Evolutionary conservation across 2,113 vertebrate species (phyloP).

Genomic region (Dromaius novaehollandiae): DNA sequence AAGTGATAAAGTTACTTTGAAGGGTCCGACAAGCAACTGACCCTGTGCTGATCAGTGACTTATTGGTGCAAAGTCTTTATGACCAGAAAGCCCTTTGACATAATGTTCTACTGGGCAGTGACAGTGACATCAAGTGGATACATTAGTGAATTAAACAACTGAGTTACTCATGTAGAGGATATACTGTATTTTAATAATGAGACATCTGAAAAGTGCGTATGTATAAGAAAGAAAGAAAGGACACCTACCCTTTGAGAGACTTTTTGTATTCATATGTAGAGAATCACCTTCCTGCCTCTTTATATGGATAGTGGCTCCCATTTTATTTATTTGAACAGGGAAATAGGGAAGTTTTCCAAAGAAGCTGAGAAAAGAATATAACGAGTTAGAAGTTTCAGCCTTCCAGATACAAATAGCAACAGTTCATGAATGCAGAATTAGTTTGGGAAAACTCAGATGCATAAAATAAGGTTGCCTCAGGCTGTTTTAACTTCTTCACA

Average conservation of each 20-base stretch:
- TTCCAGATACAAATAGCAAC: conserved; percentile 29
- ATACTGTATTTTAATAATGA: conserved; percentile 24
- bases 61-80: background rate
- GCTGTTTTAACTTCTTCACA: conserved; percentile 53
- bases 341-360: background rate
- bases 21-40: background rate
- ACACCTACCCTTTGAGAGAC: background rate
- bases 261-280: background rate
- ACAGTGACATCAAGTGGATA: conserved; percentile 72
- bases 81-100: conserved; percentile 49
- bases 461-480: conserved; percentile 56
- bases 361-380: background rate
- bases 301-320: background rate
- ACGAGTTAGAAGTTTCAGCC: background rate
- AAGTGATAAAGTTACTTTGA: background rate
- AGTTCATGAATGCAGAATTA: conserved; percentile 58
- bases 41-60: background rate
- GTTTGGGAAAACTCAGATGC: conserved; percentile 49
- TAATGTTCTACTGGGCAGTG: conserved; percentile 60
- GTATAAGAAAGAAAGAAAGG: background rate
- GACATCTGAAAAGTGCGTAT: background rate
- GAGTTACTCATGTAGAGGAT: background rate
- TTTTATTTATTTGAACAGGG: background rate
- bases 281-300: background rate
- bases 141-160: conserved; percentile 58